phyloP scores from a whole-genome alignment of 2,888 invertebrate genomes.

The Petrophora chlorosata region DNA sequence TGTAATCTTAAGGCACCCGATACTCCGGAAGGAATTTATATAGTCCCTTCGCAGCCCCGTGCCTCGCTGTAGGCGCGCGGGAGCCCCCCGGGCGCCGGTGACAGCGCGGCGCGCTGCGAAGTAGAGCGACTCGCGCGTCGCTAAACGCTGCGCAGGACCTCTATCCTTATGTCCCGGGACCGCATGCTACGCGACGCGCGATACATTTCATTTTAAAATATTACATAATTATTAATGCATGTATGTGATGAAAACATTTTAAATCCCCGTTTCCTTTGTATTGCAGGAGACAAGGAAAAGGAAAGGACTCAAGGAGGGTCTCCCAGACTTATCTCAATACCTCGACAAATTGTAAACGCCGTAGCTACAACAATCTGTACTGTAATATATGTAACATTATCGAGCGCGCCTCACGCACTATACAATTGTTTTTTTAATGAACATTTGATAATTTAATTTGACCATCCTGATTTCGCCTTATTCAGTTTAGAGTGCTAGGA shows the following conservation, averaged over 20 bases:
- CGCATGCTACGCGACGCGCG: conserved; percentile 84
- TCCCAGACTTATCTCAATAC: conserved; percentile 97
- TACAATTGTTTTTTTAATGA: conserved; percentile 49
- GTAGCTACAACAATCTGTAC: conserved; percentile 74
- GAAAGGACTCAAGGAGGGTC: conserved; percentile 99
- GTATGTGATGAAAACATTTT: neutral
- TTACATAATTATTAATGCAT: conserved; percentile 1
- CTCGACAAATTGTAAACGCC: conserved; percentile 98
- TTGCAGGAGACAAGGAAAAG: conserved; percentile 96
- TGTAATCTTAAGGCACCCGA: too few species aligned
- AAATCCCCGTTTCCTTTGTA: conserved; percentile 1
- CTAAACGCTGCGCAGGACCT: conserved; percentile 90
- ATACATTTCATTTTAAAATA: conserved; percentile 58
- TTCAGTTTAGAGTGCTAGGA: conserved; percentile 31
- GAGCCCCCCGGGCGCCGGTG: conserved; percentile 66
- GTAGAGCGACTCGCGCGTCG: conserved; percentile 79
- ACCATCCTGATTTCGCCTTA: conserved; percentile 50
- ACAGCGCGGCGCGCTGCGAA: conserved; percentile 83
- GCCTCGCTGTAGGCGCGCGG: conserved; percentile 60
- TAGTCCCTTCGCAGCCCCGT: conserved; percentile 53
- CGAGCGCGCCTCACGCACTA: conserved; percentile 69
- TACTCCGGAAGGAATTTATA: too few species aligned
- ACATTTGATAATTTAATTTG: conserved; percentile 50
- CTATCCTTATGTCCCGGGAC: conserved; percentile 91
- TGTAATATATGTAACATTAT: conserved; percentile 79